Base-by-base conservation (phyloP, 2,113 vertebrate species). In the Ornithorhynchus anatinus region DNA sequence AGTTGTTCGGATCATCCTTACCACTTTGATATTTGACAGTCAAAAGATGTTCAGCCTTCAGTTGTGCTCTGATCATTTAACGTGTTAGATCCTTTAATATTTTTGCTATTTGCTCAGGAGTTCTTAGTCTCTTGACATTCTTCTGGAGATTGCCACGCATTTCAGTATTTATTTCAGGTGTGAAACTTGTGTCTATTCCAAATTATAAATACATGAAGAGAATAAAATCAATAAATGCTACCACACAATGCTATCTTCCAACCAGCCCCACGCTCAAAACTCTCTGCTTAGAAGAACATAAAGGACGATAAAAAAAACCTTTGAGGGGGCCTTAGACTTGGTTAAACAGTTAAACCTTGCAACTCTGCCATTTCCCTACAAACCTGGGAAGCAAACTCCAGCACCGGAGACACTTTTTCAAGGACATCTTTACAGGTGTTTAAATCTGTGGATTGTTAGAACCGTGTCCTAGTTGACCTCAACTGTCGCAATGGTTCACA, bases 401-500 rank as follows among this genome's bases (percentile, higher is more conserved):
- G 59, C 52, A 32, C 45, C 31, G 23, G 45, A n/a, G 59, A 22
- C 25, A 27, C 27, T 45, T 79, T 25, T 58, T 45, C 70, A 82
- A 84, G 73, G 70, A 75, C 63, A 67, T 29, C 63, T 67, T 75
- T 68, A 31, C 63, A 25, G 35, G 25, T 61, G 33, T 73, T 77
- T 58, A 67, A 67, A 52, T 48, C 35, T 9, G 51, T 59, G 53
- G 37, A 54, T 37, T 72, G 75, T 59, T 61, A 77, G 57, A 69
- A 23, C 61, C n/a, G 69, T 13, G n/a, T 44, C 75, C 62, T 58
- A 40, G 59, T 33, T 81, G 80, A 81, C 86, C 80, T 84, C 75
- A 56, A 67, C 80, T 77, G 75, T 81, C 80, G 77, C 72, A 65
- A 40, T 20, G 16, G 59, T 59, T 75, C 50, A 81, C 75, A 79